Evolutionary conservation across 2,797 vertebrate species (phyloP), one percentile per base, ranked within the genome.

Genomic region (Parauchenoglanis ngamensis): DNA sequence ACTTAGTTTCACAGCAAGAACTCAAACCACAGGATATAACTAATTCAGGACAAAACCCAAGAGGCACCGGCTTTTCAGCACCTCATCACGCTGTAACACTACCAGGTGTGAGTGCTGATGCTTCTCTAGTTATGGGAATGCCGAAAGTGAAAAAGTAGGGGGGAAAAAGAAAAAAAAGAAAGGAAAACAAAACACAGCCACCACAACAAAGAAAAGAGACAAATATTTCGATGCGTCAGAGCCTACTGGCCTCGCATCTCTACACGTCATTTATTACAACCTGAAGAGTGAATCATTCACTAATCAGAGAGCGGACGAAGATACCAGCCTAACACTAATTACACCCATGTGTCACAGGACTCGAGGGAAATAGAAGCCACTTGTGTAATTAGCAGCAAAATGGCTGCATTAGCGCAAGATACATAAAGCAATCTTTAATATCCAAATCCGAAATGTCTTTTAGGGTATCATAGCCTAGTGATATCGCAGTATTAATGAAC

Each of bases 321-420:
- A 88, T 73, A 81, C 49, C 87, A 82, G 56, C 46, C 81, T 49
- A 57, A 52, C 52, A 46, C 83, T 73, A 81, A 85, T 81, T 79
- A 63, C 28, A 77, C 68, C 87, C 82, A 67, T 79, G 87, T 87
- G 76, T 85, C 83, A 88, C 68, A 70, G 25, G 67, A 54, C 76
- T 73, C 54, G 3, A 63, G 77, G 85, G 78, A 82, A 73, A 87
- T 10, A 81, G 59, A 35, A 83, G 80, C 72, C 80, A 77, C 72
- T 87, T 23, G 72, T 77, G 86, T 76, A 87, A 87, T 87, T 87
- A 83, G 86, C 63, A 78, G 80, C 46, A 77, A 83, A 83, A 83
- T 67, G 86, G 49, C 86, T 76, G 59, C 28, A 65, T 46, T 63
- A 83, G 61, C 4, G 17, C 72, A 56, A 57, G 57, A 49, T 40